Conservation (phyloP, 1,140 invertebrate genomes). For the Tetramorium alpestre region DNA sequence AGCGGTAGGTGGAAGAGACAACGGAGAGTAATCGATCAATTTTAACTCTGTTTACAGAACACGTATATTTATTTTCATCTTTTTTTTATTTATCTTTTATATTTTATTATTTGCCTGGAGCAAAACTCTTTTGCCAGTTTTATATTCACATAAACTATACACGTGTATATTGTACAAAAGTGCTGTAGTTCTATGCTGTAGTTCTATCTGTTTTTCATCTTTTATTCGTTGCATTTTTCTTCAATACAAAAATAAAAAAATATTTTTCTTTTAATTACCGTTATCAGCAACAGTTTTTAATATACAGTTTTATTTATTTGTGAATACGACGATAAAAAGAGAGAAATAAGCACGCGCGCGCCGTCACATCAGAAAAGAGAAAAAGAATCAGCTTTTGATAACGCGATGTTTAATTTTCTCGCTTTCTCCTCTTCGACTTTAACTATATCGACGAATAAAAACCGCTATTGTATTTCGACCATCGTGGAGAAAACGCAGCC, state of each 20-base stretch:
- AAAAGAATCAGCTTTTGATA: not conserved
- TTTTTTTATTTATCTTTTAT: not conserved
- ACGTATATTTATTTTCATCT: not conserved
- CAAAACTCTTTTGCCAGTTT: not conserved
- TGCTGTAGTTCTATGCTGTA: not conserved
- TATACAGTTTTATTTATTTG: not conserved
- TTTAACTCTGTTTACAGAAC: slow-evolving; percentile 16
- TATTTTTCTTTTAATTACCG: not conserved
- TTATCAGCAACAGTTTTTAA: not conserved
- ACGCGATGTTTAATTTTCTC: not conserved
- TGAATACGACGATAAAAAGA: not conserved
- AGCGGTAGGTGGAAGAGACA: not conserved
- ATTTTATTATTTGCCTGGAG: not conserved
- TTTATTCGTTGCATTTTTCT: not conserved
- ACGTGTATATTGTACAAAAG: not conserved
- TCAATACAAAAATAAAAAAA: not conserved
- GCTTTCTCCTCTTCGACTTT: not conserved
- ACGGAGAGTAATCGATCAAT: slow-evolving; percentile 18
- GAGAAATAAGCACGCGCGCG: not conserved
- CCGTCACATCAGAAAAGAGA: not conserved
- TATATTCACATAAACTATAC: not conserved
- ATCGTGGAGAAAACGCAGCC: slow-evolving; percentile 50
- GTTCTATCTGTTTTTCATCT: not conserved
- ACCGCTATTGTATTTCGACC: slow-evolving; percentile 3
- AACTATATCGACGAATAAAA: not conserved